Conservation (phyloP, 2,113 vertebrate genomes). For the Empidonax traillii region DNA sequence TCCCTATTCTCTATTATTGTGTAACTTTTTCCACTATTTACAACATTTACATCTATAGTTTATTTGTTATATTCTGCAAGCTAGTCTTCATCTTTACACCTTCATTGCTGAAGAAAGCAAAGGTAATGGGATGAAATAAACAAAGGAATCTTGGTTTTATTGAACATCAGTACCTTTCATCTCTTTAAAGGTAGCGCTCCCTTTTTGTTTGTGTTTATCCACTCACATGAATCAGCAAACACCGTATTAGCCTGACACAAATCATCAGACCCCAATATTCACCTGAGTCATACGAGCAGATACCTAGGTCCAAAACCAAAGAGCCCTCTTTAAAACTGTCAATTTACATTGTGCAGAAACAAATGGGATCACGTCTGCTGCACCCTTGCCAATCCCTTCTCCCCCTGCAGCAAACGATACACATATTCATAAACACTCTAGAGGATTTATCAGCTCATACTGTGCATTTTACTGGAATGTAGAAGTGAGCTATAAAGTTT, state of each 20-base stretch:
- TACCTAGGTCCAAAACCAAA: not conserved
- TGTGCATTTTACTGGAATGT: not conserved
- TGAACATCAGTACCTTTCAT: not conserved
- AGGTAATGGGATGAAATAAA: not conserved
- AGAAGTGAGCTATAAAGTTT: not conserved
- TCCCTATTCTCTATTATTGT: not conserved
- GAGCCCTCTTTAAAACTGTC: not conserved
- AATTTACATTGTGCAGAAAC: not conserved
- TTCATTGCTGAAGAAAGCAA: not conserved
- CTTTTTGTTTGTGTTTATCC: not conserved
- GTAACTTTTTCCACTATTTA: not conserved
- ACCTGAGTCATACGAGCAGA: not conserved
- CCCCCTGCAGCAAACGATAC: not conserved
- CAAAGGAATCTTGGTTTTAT: not conserved
- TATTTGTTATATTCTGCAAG: not conserved
- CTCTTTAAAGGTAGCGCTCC: not conserved
- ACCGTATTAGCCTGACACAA: not conserved
- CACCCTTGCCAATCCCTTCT: not conserved
- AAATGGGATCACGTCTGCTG: not conserved
- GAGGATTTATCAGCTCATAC: not conserved
- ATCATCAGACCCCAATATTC: not conserved
- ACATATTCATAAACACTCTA: not conserved
- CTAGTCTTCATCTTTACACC: not conserved
- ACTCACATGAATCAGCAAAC: not conserved
- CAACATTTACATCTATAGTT: not conserved